Percentiles rank a stretch among this genome's conserved stretches.
phyloP scores from a whole-genome alignment of 2,888 invertebrate species.

The Pteria penguin region DNA sequence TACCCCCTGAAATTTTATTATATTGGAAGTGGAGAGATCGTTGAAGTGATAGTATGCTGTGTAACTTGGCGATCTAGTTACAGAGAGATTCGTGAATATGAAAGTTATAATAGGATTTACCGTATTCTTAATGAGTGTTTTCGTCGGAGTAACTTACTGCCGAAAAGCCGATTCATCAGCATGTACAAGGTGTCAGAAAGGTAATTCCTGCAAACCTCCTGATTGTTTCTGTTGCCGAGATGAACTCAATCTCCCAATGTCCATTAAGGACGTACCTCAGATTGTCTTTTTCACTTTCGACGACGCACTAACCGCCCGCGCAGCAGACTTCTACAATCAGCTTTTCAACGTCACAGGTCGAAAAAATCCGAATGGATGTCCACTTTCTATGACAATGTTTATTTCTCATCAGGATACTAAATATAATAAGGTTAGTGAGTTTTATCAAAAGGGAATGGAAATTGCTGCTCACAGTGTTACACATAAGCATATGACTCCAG shows the following conservation, averaged over 20 bases:
- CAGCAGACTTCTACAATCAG: slow-evolving; percentile 52
- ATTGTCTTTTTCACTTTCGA: slow-evolving; percentile 74
- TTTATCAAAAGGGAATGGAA: slow-evolving; percentile 69
- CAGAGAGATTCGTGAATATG: neutral
- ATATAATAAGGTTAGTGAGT: slow-evolving; percentile 88
- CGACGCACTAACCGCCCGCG: slow-evolving; percentile 69
- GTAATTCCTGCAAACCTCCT: slow-evolving; percentile 58
- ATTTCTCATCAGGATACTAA: slow-evolving; percentile 99
- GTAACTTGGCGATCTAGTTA: too few species aligned
- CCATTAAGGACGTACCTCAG: slow-evolving; percentile 65
- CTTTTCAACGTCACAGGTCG: slow-evolving; percentile 62
- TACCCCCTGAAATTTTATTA: too few species aligned
- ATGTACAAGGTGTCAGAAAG: slow-evolving; percentile 49
- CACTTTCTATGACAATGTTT: slow-evolving; percentile 95
- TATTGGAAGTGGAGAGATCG: too few species aligned
- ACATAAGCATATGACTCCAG: slow-evolving; percentile 59
- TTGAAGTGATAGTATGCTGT: too few species aligned
- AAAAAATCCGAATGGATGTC: slow-evolving; percentile 85
- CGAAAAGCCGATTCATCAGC: neutral
- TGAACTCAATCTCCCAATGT: slow-evolving; percentile 45
- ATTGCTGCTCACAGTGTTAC: slow-evolving; percentile 71
- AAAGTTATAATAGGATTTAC: neutral
- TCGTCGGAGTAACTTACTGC: neutral
- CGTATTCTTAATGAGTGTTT: neutral
- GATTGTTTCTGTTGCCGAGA: slow-evolving; percentile 66